These are phyloP conservation scores for Eonycteris spelaea DNA, from an alignment of 2,113 vertebrate genomes.

Conservation along the genomic window DNA sequence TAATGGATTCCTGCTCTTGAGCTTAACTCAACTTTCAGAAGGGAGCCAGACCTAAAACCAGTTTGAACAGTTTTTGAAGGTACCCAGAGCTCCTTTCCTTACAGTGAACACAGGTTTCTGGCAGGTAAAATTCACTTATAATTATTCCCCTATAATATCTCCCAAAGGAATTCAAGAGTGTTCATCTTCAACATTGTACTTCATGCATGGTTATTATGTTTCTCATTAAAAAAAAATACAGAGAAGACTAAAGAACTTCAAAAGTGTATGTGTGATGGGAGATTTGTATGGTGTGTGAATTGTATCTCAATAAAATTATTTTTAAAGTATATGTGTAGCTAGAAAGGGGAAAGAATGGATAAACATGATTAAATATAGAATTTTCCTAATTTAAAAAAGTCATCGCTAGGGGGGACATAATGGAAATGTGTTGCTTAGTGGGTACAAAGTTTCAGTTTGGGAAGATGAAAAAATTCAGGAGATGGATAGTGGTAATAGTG, in stretches of 20 bases:
- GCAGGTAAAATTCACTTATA: background rate
- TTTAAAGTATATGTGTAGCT: background rate
- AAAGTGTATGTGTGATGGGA: background rate
- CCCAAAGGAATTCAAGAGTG: background rate
- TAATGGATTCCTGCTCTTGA: slow-evolving; percentile 29
- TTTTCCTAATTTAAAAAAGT: background rate
- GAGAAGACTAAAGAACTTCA: background rate
- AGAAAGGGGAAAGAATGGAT: background rate
- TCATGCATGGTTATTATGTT: background rate
- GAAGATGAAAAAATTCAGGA: too few species aligned
- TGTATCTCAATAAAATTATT: background rate
- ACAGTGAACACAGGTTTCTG: background rate
- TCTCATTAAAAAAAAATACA: background rate
- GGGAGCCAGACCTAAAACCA: background rate
- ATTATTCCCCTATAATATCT: background rate
- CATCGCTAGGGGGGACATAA: background rate
- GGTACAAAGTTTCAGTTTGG: too few species aligned
- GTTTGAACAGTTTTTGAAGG: background rate
- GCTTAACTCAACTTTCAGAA: background rate
- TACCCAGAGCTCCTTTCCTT: background rate
- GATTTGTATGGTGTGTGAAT: background rate
- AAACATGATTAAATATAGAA: background rate
- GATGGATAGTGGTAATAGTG: background rate
- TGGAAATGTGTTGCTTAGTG: background rate
- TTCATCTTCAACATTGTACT: background rate